Evolutionary conservation across 2,888 invertebrate genomes (phyloP), one percentile per base, ranked within the genome.

Genomic region (Sminthurinus aureus): DNA sequence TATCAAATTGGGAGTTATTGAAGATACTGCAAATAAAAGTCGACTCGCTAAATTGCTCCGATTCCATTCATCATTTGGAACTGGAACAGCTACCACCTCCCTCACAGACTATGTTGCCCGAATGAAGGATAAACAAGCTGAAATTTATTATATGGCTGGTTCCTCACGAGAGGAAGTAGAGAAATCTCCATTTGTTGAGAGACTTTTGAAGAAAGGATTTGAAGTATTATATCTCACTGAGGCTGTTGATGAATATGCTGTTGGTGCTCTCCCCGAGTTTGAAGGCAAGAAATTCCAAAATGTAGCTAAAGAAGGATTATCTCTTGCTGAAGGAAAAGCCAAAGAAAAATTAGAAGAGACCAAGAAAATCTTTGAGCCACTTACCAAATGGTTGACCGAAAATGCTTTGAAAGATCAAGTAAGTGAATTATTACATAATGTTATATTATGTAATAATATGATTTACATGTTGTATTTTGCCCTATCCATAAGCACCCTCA

Each of bases 251-350:
- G 99, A 99, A 91, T 99, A 99, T 91, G 95, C 96, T 89, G 95
- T 99, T 89, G 96, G 97, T 79, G 95, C 98, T 75, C 92, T 99
- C 90, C 98, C 99, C 0, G 99, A 99, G 91, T 99, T 96, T 91
- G 99, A 99, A 89, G 97, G 98, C 82, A 97, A 98, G 92, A 99
- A 98, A 91, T 99, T 99, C 95, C 98, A 98, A 91, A 99, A 99
- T 91, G 97, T 98, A 81, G 99, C 99, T 88, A 99, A 99, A 92
- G 99, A 99, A 92, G 98, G 98, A 58, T 94, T 99, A 90, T 93
- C 94, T 88, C 91, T 99, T 12, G 94, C 95, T 74, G 96, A 97
- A 89, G 92, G 90, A n/a, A 91, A 91, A 83, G 93, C 91, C 86
- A 95, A 96, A 91, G 95, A 95, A 90, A 93, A 93, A 87, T 91